Conservation (phyloP, 2,797 vertebrate species). For the Sebastes taczanowskii region DNA sequence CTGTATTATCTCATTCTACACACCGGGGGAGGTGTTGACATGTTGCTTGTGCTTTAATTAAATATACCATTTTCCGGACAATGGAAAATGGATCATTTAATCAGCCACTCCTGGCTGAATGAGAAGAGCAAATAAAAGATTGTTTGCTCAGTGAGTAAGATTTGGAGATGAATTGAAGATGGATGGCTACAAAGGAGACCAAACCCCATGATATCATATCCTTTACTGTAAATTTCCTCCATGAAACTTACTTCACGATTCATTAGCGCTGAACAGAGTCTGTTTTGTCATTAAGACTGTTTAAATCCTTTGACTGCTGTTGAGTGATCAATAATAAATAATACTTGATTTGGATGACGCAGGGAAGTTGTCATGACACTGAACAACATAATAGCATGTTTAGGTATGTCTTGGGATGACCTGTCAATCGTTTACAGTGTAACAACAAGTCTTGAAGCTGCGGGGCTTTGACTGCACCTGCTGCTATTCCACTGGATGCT, state of each 20-base stretch:
- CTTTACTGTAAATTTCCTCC: slow-evolving; percentile 60
- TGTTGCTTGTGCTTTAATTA: slow-evolving; percentile 65
- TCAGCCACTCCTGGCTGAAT: slow-evolving; percentile 72
- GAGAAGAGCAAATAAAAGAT: slow-evolving; percentile 73
- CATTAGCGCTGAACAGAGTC: slow-evolving; percentile 58
- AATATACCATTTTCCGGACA: slow-evolving; percentile 75
- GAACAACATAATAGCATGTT: background rate
- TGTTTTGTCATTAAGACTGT: slow-evolving; percentile 46
- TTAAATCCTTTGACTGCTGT: slow-evolving; percentile 46
- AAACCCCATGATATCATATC: slow-evolving; percentile 82
- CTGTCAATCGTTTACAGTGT: slow-evolving; percentile 8
- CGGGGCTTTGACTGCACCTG: slow-evolving; percentile 26
- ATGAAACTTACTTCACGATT: slow-evolving; percentile 56
- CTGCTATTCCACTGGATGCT: background rate
- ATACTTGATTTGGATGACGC: slow-evolving; percentile 11
- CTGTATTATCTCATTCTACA: slow-evolving; percentile 67
- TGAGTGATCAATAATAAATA: slow-evolving; percentile 45
- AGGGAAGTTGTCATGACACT: slow-evolving; percentile 28
- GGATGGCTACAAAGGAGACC: slow-evolving; percentile 63
- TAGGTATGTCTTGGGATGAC: slow-evolving; percentile 2
- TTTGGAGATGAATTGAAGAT: slow-evolving; percentile 74
- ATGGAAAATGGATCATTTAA: slow-evolving; percentile 77
- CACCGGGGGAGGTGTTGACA: slow-evolving; percentile 69
- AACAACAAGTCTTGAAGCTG: background rate
- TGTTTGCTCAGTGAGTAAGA: slow-evolving; percentile 84